Percentiles rank a stretch among this genome's conserved stretches.
These are phyloP conservation scores for Pecten maximus DNA, from an alignment of 2,888 invertebrate species.

Conservation along the genomic window DNA sequence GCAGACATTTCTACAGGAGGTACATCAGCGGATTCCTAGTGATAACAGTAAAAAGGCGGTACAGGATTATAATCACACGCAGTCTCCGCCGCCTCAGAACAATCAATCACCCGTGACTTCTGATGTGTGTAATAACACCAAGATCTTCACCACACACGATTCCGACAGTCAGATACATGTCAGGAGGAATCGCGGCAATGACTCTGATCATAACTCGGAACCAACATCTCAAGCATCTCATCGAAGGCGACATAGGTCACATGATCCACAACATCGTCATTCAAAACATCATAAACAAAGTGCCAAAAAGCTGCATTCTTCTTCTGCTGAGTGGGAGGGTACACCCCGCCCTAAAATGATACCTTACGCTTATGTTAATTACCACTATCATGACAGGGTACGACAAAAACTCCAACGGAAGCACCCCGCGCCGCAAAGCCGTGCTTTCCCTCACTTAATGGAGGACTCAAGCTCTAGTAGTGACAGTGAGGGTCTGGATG, in stretches of 20 bases:
- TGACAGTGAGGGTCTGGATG: conserved; percentile 73
- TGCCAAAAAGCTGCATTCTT: conserved; percentile 72
- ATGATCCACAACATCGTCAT: conserved; percentile 66
- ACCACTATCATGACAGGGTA: conserved; percentile 76
- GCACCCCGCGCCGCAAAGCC: conserved; percentile 68
- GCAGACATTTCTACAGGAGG: conserved; percentile 66
- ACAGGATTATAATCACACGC: neutral
- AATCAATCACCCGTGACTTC: conserved; percentile 44
- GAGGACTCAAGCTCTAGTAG: conserved; percentile 72
- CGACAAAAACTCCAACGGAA: conserved; percentile 74
- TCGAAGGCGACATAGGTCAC: conserved; percentile 63
- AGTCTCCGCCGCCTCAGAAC: neutral
- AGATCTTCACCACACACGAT: conserved; percentile 61
- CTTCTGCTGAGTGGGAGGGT: conserved; percentile 75
- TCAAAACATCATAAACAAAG: conserved; percentile 61
- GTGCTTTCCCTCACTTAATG: conserved; percentile 60
- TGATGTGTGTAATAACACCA: conserved; percentile 38
- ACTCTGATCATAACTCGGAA: conserved; percentile 78
- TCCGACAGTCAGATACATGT: conserved; percentile 71
- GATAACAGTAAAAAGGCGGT: conserved; percentile 40
- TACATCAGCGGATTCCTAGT: conserved; percentile 69
- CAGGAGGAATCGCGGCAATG: conserved; percentile 64
- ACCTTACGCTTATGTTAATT: conserved; percentile 79
- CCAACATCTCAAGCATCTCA: conserved; percentile 67
- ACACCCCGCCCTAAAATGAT: conserved; percentile 66